phyloP scores from a whole-genome alignment of 2,113 vertebrate genomes.

The Apistogramma diplotaenia region DNA sequence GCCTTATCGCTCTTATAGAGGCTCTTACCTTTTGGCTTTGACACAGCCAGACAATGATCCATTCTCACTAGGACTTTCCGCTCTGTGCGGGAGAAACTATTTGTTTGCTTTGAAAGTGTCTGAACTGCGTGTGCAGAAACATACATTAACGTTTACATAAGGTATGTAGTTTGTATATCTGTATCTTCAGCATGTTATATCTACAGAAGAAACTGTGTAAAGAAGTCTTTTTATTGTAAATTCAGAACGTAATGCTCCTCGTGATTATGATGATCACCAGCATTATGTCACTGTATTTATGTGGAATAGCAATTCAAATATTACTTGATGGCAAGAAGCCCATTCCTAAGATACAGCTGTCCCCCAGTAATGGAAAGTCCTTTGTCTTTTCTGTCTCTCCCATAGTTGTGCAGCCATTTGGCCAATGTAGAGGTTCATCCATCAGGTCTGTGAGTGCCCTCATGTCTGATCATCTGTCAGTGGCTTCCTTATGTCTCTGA shows the following conservation, averaged over 20 bases:
- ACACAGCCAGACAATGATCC: conserved; percentile 55
- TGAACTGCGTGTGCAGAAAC: neutral
- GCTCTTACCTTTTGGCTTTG: conserved; percentile 47
- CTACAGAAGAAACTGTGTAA: neutral
- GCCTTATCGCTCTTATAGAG: conserved; percentile 54
- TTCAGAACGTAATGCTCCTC: neutral
- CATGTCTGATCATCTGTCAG: conserved; percentile 51
- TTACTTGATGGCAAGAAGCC: conserved; percentile 42
- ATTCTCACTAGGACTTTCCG: conserved; percentile 37
- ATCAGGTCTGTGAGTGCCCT: conserved; percentile 60
- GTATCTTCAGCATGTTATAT: neutral
- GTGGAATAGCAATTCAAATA: conserved; percentile 17
- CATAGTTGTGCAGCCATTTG: conserved; percentile 45
- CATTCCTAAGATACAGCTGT: conserved; percentile 45
- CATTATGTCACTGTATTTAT: neutral
- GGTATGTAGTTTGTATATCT: neutral
- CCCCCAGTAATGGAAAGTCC: conserved; percentile 32
- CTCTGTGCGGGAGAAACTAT: neutral
- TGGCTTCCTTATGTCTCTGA: neutral
- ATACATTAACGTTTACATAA: neutral
- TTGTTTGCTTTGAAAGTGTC: conserved; percentile 6
- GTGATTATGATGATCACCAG: neutral
- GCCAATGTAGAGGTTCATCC: conserved; percentile 53
- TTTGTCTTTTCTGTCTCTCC: conserved; percentile 48
- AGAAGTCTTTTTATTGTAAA: neutral